Base-by-base conservation (phyloP, 2,113 vertebrate species). In the Halcyon senegalensis region DNA sequence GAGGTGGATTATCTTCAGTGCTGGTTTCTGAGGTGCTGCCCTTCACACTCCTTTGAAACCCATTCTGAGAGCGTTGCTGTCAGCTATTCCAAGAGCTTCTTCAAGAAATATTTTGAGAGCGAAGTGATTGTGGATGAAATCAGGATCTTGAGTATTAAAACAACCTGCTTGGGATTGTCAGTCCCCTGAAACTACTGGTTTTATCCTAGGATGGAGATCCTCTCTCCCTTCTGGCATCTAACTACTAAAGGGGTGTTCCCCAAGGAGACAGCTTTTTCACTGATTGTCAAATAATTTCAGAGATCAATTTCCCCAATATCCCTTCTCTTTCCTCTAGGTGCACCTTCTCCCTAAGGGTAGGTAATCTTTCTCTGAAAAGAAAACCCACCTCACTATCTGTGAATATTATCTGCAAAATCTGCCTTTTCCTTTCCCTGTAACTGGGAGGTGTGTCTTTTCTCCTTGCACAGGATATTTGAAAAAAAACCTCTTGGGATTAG, bases 1-100 rank as follows among this genome's bases (percentile, higher is more conserved):
- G 63, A 94, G 59, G 30, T 76, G 91, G 80, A 77, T 96, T 92
- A 55, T 94, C 94, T 94, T 94, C 91, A 50, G 58, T 67, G 86
- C 33, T 59, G 84, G 11, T 69, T 96, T 87, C 93, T 87, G 81
- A 66, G 68, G 46, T 87, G 79, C 89, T 91, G 94, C 83, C 94
- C 89, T 96, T 97, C 96, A 97, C 93, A 82, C 73, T 89, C 87
- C 79, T 83, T 82, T 37, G 58, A 96, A 74, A 87, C 53, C 79
- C 96, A 97, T 97, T 55, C 76, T 94, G 89, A 90, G 85, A 97
- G 28, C 1, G 6, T n/a, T 78, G 89, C 72, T 81, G 78, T 63
- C 92, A 96, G 84, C 60, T 96, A 88, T 82, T 90, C 94, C 89
- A 95, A 86, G 67, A 69, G 89, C 74, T 96, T 95, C 96, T 95